Evolutionary conservation across 1,140 invertebrate genomes (phyloP), one percentile per base, ranked within the genome.

Genomic region (Armadillidium nasatum): DNA sequence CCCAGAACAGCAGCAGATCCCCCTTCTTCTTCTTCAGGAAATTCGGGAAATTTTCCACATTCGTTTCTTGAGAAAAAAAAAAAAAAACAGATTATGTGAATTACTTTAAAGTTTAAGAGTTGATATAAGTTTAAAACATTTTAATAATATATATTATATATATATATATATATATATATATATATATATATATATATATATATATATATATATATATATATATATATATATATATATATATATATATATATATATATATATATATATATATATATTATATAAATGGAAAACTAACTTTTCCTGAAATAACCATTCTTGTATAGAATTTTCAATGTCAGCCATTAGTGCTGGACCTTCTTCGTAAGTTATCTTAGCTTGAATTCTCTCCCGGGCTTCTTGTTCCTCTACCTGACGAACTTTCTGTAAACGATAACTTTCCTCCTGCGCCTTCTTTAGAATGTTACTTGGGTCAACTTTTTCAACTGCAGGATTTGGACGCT

Each of bases 21-120:
- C 22, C 87, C 87, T 81, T 88, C 87, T 76, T 88, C 87, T 70
- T 85, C 87, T 71, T 84, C 83, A 10, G 87, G 87, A 78, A 85
- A 87, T 70, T 88, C 86, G 4, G 87, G 87, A 81, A 88, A 88
- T 81, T 86, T 86, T 19, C 87, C 87, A 9, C 84, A 84, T 9
- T 80, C 81, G 43, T 82, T 84, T 83, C 87, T 85, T 82, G 83
- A 86, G 23, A 69, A 73, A 79, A 45, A 67, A n/a, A n/a, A n/a
- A n/a, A n/a, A n/a, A n/a, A n/a, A n/a, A n/a, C n/a, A n/a, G n/a
- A n/a, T n/a, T n/a, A n/a, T n/a, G n/a, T n/a, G n/a, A n/a, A n/a
- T n/a, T n/a, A n/a, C n/a, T n/a, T n/a, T n/a, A n/a, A n/a, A n/a
- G n/a, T n/a, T n/a, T n/a, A n/a, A n/a, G n/a, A n/a, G n/a, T n/a